Percentiles rank a stretch among this genome's conserved stretches.
Evolutionary conservation across 2,888 invertebrate species (phyloP).

Genomic region (Mechanitis messenoides): DNA sequence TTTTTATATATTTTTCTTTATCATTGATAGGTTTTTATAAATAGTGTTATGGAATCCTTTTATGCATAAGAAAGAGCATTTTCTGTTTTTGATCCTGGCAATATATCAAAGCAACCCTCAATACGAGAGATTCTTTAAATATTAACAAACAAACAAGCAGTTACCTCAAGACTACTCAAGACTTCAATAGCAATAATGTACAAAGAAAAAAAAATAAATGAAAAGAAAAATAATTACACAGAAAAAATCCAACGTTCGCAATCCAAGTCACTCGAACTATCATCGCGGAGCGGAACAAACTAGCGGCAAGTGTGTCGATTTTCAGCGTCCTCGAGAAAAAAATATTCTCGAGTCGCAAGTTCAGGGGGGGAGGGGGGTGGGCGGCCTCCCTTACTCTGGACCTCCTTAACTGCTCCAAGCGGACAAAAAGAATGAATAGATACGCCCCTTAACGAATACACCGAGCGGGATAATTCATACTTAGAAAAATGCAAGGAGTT

Average conservation of each 20-base stretch:
- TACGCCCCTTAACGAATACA: conserved; percentile 77
- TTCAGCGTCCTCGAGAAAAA: conserved; percentile 70
- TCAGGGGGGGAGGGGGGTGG: conserved; percentile 50
- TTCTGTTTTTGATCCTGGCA: too few relatives aligned
- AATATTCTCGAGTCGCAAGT: conserved; percentile 74
- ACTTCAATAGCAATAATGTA: conserved; percentile 23
- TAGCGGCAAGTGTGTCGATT: conserved; percentile 75
- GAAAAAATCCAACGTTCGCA: conserved; percentile 44
- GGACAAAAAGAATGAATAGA: conserved; percentile 77
- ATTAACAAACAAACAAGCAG: conserved; percentile 12
- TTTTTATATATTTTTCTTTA: too few relatives aligned
- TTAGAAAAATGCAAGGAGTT: conserved; percentile 74
- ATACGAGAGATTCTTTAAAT: conserved; percentile 16
- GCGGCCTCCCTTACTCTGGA: conserved; percentile 49
- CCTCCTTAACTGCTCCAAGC: conserved; percentile 72
- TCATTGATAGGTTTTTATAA: too few relatives aligned
- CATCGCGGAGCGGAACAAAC: conserved; percentile 68
- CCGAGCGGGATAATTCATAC: conserved; percentile 77
- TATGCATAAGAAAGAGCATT: too few relatives aligned
- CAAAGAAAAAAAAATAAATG: conserved; percentile 33
- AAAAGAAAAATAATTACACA: conserved; percentile 45
- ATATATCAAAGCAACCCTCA: not conserved
- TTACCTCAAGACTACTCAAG: conserved; percentile 21
- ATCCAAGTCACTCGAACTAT: conserved; percentile 70
- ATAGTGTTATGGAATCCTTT: too few relatives aligned